A percentile compares a stretch with the other conserved stretches of the same genome.
Evolutionary conservation across 1,140 invertebrate species (phyloP).

Genomic region (Drosophila jambulina): DNA sequence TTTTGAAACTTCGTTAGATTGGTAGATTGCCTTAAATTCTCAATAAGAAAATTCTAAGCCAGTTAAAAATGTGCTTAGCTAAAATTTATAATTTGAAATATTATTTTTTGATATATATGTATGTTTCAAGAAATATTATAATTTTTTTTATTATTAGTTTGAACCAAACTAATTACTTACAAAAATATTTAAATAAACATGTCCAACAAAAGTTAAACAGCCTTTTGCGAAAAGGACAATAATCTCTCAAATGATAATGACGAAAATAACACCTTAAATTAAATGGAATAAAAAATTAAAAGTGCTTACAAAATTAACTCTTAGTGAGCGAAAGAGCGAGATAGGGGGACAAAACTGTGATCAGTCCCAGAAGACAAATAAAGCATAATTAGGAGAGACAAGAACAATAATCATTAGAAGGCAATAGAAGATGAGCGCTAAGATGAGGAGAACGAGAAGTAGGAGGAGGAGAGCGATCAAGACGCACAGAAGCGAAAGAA

Average conservation of each 20-base stretch:
- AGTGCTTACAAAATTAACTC: slow-evolving; percentile 49
- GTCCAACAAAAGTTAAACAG: slow-evolving; percentile 19
- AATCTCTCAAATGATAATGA: slow-evolving; percentile 29
- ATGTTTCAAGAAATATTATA: no score
- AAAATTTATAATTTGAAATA: no score
- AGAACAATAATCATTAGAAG: slow-evolving; percentile 29
- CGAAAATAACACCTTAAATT: slow-evolving; percentile 47
- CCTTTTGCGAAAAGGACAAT: slow-evolving; percentile 12
- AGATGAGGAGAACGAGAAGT: slow-evolving; percentile 8
- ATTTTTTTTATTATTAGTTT: no score
- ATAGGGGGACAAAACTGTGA: background rate
- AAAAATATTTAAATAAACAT: background rate
- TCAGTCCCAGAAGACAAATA: slow-evolving; percentile 44
- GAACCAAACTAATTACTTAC: no score
- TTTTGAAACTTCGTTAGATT: no score
- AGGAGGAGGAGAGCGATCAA: slow-evolving; percentile 11
- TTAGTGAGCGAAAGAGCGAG: slow-evolving; percentile 28
- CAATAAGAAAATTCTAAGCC: no score
- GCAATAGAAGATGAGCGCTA: slow-evolving; percentile 4
- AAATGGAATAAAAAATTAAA: slow-evolving; percentile 6
- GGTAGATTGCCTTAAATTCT: no score
- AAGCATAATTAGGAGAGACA: slow-evolving; percentile 67
- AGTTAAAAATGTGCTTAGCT: no score
- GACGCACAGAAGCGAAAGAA: slow-evolving; percentile 72
- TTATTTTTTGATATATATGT: no score